These are phyloP conservation scores for Cochlearius cochlearius DNA, from an alignment of 2,113 vertebrate species.

Conservation along the genomic window DNA sequence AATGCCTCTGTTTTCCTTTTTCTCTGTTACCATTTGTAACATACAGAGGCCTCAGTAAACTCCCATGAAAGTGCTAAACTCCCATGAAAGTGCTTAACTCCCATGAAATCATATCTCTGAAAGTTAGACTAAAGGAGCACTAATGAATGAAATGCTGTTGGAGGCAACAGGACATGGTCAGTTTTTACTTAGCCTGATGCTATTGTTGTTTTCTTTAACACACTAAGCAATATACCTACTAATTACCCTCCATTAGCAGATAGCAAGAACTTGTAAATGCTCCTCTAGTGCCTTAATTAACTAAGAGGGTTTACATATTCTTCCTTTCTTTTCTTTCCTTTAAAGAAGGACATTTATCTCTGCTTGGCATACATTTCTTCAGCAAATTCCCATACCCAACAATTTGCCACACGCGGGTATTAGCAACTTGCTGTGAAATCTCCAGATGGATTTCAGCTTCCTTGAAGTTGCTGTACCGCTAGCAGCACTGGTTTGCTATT, in stretches of 20 bases:
- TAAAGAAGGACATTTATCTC: constrained; percentile 39
- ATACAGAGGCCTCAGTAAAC: neutral
- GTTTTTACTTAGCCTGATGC: constrained; percentile 4
- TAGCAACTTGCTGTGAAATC: constrained; percentile 28
- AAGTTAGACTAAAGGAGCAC: neutral
- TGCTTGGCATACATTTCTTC: constrained; percentile 37
- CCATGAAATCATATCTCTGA: neutral
- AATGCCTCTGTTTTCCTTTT: neutral
- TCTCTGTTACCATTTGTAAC: neutral
- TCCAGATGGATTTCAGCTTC: neutral
- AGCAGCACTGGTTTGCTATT: neutral
- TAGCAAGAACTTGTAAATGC: constrained; percentile 18
- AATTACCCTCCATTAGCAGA: constrained; percentile 22
- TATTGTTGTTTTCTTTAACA: neutral
- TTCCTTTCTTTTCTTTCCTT: neutral
- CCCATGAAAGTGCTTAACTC: neutral
- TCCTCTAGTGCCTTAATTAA: constrained; percentile 16
- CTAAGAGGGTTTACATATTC: neutral
- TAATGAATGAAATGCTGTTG: neutral
- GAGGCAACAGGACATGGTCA: neutral
- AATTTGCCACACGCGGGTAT: neutral
- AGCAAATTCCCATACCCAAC: neutral
- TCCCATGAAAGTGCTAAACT: neutral
- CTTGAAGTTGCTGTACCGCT: neutral
- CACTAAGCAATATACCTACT: neutral